Conservation (phyloP, 2,797 vertebrate genomes). For the Myotis vivesi region DNA sequence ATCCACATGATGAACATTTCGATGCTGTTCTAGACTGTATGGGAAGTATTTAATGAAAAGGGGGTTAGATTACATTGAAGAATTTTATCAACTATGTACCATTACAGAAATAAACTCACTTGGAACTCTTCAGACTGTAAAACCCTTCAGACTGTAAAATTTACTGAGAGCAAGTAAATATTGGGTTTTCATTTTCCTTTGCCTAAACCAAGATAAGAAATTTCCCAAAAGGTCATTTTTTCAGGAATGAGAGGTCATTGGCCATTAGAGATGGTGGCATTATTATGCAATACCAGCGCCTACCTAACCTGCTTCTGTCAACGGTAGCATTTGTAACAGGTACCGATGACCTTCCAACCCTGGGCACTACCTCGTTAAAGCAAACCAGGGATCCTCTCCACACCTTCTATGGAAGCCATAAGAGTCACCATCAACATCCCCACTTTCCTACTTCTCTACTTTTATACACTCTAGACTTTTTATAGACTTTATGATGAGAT, state of each 20-base stretch:
- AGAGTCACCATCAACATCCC: slow-evolving; percentile 9
- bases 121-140: slow-evolving; percentile 39
- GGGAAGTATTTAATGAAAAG: background rate
- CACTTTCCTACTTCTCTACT: slow-evolving; percentile 53
- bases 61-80: background rate
- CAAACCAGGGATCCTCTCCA: slow-evolving; percentile 53
- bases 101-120: background rate
- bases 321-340: background rate
- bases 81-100: background rate
- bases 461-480: slow-evolving; percentile 53
- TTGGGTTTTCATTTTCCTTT: slow-evolving; percentile 54
- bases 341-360: slow-evolving; percentile 24
- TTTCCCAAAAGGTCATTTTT: background rate
- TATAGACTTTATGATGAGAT: slow-evolving; percentile 55
- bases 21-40: background rate
- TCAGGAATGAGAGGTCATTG: slow-evolving; percentile 50
- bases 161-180: background rate
- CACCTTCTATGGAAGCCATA: slow-evolving; percentile 64
- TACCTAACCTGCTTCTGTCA: slow-evolving; percentile 26
- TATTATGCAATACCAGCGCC: slow-evolving; percentile 40
- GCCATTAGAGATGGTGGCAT: slow-evolving; percentile 9
- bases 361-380: slow-evolving; percentile 59
- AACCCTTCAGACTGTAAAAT: background rate
- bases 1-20: background rate
- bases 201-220: slow-evolving; percentile 42